phyloP scores from a whole-genome alignment of 2,113 vertebrate genomes.

The Lanius ludovicianus region DNA sequence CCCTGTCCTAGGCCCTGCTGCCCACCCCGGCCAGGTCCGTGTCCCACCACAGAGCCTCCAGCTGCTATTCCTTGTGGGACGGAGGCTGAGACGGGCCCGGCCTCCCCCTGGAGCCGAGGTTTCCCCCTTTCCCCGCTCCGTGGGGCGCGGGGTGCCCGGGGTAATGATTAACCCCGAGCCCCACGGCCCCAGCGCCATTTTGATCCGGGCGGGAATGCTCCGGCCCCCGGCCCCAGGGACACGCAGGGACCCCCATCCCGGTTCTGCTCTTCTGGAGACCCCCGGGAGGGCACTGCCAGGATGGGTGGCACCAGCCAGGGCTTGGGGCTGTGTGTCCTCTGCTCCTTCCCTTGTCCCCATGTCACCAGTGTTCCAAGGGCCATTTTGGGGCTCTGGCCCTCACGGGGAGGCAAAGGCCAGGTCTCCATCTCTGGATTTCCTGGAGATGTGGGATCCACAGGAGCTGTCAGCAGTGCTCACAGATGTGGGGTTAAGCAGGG shows the following conservation, averaged over 20 bases:
- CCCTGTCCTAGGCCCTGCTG: neutral
- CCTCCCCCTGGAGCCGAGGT: fast-evolving
- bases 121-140: neutral
- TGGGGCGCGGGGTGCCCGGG: neutral
- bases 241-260: fast-evolving
- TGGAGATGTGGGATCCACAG: fast-evolving
- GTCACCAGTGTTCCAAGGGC: neutral
- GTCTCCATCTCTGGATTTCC: neutral
- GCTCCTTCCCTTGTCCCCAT: fast-evolving
- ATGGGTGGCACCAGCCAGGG: fast-evolving
- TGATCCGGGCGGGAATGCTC: neutral
- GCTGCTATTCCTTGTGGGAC: neutral
- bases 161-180: slow-evolving; percentile 53
- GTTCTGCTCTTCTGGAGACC: fast-evolving
- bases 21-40: neutral
- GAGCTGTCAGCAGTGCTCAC: fast-evolving
- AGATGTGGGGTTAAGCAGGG: neutral
- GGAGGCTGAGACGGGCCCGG: neutral
- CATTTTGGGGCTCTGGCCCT: neutral
- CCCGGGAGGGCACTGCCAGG: fast-evolving
- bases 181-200: slow-evolving; percentile 62
- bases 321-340: fast-evolving
- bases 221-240: fast-evolving
- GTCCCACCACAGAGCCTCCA: neutral
- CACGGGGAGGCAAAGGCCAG: neutral